phyloP scores from a whole-genome alignment of 1,140 invertebrate genomes.

The Homarus americanus region DNA sequence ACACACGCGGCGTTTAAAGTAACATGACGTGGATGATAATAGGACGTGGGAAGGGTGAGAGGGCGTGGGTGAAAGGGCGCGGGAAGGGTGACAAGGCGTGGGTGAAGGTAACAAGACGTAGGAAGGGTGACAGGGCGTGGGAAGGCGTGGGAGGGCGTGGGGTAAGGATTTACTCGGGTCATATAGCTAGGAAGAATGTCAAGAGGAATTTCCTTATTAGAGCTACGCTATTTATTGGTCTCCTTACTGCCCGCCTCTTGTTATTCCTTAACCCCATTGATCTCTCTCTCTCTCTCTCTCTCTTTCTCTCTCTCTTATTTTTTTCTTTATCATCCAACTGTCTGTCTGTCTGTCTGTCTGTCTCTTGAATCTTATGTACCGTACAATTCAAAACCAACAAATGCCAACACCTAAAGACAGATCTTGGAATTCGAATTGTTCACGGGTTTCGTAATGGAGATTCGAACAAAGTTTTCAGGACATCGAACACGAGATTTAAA shows the following conservation, averaged over 20 bases:
- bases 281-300: constrained; percentile 7
- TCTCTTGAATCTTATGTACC: no score
- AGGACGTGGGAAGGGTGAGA: not conserved
- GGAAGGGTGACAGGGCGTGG: not conserved
- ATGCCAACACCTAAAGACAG: no score
- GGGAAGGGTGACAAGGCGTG: not conserved
- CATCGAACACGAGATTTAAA: no score
- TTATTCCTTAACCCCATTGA: not conserved
- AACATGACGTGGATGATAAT: no score
- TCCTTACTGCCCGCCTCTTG: not conserved
- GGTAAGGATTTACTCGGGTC: not conserved
- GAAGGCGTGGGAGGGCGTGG: not conserved
- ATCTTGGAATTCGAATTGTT: no score
- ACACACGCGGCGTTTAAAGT: no score
- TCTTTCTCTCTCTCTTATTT: constrained; percentile 24
- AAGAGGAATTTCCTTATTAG: not conserved
- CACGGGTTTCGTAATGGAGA: no score
- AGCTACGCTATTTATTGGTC: not conserved
- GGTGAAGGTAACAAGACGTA: no score
- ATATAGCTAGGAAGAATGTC: not conserved
- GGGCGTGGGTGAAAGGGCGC: not conserved
- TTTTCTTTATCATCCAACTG: no score
- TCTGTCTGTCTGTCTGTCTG: no score
- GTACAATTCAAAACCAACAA: no score
- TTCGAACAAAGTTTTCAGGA: no score